A percentile compares a stretch with the other conserved stretches of the same genome.
Evolutionary conservation across 1,140 invertebrate species (phyloP).

Genomic region (Tribolium castaneum): DNA sequence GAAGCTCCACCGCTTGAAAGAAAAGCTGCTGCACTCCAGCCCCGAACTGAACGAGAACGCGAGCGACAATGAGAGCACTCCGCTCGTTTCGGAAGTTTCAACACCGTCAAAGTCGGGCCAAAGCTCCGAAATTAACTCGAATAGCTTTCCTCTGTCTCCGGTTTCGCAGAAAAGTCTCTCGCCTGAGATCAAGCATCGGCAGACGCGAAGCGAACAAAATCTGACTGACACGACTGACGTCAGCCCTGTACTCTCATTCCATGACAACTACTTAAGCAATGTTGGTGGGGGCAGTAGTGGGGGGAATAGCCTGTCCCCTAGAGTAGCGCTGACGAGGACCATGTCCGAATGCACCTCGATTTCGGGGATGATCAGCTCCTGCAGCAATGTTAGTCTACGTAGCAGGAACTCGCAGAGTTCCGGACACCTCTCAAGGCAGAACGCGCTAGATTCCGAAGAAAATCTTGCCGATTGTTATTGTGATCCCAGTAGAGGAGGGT

Average conservation of each 20-base stretch:
- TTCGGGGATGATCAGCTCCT: constrained; percentile 38
- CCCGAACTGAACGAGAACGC: constrained; percentile 58
- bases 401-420: constrained; percentile 55
- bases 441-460: constrained; percentile 60
- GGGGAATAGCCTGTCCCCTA: constrained; percentile 8
- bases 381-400: constrained; percentile 49
- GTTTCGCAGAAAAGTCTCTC: constrained; percentile 56
- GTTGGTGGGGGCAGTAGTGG: neutral
- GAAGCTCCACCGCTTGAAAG: constrained; percentile 63
- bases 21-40: constrained; percentile 63
- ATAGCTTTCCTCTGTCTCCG: constrained; percentile 55
- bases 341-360: constrained; percentile 54
- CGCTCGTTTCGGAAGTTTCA: constrained; percentile 62
- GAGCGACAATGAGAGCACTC: constrained; percentile 64
- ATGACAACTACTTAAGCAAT: constrained; percentile 17
- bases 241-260: neutral
- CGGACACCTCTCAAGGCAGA: constrained; percentile 58
- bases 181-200: constrained; percentile 46
- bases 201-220: constrained; percentile 51
- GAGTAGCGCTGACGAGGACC: constrained; percentile 32
- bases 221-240: constrained; percentile 44
- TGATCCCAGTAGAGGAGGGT: constrained; percentile 53
- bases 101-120: constrained; percentile 57
- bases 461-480: constrained; percentile 59
- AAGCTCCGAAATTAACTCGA: constrained; percentile 54